These are phyloP conservation scores for Astatotilapia flaviijosephi DNA, from an alignment of 2,113 vertebrate genomes.

Conservation along the genomic window DNA sequence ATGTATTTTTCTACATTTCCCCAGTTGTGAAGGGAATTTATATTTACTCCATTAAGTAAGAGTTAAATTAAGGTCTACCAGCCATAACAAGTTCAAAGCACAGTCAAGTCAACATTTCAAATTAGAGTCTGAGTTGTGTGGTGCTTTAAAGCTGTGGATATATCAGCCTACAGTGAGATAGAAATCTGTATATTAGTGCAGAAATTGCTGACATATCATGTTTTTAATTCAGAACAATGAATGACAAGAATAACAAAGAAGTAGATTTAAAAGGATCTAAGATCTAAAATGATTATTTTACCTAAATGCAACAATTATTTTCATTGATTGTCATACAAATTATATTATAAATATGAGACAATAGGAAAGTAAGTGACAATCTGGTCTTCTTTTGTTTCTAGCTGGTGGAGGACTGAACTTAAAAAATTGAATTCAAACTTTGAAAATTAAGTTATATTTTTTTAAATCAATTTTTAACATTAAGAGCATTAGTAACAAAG, in stretches of 20 bases:
- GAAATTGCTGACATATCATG: background rate
- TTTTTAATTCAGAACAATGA: background rate
- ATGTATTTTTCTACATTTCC: background rate
- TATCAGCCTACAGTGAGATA: background rate
- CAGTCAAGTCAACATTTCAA: background rate
- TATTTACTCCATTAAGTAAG: background rate
- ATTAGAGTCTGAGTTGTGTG: background rate
- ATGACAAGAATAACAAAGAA: background rate
- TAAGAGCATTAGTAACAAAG: background rate
- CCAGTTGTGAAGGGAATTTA: background rate
- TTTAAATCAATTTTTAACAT: background rate
- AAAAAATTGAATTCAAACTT: background rate
- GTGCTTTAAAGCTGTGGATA: background rate
- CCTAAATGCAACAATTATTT: background rate
- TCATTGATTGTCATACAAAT: background rate
- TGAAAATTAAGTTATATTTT: background rate
- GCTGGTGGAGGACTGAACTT: background rate
- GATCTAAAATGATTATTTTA: background rate
- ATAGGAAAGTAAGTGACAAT: background rate
- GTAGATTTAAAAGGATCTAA: background rate
- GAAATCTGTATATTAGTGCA: background rate
- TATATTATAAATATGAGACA: background rate
- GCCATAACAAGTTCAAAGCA: background rate
- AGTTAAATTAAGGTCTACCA: background rate
- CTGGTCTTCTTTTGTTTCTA: background rate